phyloP scores from a whole-genome alignment of 2,888 invertebrate genomes.

The Xestia sexstrigata region DNA sequence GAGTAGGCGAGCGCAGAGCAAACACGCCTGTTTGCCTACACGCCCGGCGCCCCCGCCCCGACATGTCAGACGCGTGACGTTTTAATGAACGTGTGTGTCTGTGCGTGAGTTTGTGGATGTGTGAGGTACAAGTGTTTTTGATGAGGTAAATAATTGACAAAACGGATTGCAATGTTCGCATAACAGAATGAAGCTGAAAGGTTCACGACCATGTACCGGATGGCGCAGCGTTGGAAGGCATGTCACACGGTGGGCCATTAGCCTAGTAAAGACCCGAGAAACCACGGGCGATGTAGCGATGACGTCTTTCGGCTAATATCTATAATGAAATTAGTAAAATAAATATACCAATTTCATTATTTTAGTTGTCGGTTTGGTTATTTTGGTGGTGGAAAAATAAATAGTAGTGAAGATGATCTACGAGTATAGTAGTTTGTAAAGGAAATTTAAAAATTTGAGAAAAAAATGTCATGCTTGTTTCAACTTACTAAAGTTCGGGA shows the following conservation, averaged over 20 bases:
- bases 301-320: not conserved
- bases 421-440: not conserved
- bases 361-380: too few species aligned
- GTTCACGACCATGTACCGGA: not conserved
- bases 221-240: not conserved
- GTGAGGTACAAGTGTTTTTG: not conserved
- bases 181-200: not conserved
- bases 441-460: not conserved
- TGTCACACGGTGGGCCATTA: not conserved
- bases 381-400: not conserved
- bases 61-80: constrained; percentile 11
- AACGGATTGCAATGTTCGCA: not conserved
- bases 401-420: not conserved
- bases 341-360: too few species aligned
- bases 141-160: not conserved
- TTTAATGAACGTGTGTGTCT: constrained; percentile 41
- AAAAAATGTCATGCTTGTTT: not conserved
- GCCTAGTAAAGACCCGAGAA: not conserved
- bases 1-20: constrained; percentile 56
- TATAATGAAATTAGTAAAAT: not conserved
- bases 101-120: constrained; percentile 6
- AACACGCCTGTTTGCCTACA: constrained; percentile 43
- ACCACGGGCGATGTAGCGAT: not conserved
- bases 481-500: not conserved
- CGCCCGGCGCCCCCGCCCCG: not conserved